phyloP scores from a whole-genome alignment of 2,113 vertebrate genomes.

The Stercorarius parasiticus region DNA sequence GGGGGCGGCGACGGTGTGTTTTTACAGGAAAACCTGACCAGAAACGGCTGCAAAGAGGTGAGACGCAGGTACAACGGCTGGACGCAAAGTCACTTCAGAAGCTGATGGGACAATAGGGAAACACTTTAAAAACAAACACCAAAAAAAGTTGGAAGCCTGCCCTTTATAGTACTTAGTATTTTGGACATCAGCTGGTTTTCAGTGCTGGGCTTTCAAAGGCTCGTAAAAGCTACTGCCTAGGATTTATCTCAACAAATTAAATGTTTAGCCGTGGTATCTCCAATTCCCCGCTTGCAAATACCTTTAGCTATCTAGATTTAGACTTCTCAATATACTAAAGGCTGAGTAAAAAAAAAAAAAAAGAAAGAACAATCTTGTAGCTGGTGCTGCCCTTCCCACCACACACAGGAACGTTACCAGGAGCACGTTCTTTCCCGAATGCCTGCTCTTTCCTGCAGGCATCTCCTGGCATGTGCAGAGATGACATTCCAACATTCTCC shows the following conservation, averaged over 20 bases:
- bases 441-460: not conserved
- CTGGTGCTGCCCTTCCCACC: not conserved
- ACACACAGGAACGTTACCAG: accelerated
- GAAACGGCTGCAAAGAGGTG: not conserved
- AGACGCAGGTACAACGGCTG: not conserved
- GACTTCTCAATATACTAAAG: not conserved
- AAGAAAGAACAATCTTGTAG: not conserved
- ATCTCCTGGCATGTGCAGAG: not conserved
- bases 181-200: not conserved
- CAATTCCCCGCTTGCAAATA: not conserved
- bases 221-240: not conserved
- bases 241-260: not conserved
- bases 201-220: not conserved
- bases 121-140: not conserved
- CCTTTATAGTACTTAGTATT: not conserved
- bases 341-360: not conserved
- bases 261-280: not conserved
- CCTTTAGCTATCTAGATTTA: not conserved
- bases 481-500: not conserved
- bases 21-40: not conserved
- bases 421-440: not conserved
- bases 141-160: not conserved
- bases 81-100: not conserved
- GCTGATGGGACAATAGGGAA: not conserved
- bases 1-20: not conserved